Percentiles rank a stretch among this genome's conserved stretches.
Evolutionary conservation across 1,140 invertebrate genomes (phyloP).

Genomic region (Tetramorium parvispinum): DNA sequence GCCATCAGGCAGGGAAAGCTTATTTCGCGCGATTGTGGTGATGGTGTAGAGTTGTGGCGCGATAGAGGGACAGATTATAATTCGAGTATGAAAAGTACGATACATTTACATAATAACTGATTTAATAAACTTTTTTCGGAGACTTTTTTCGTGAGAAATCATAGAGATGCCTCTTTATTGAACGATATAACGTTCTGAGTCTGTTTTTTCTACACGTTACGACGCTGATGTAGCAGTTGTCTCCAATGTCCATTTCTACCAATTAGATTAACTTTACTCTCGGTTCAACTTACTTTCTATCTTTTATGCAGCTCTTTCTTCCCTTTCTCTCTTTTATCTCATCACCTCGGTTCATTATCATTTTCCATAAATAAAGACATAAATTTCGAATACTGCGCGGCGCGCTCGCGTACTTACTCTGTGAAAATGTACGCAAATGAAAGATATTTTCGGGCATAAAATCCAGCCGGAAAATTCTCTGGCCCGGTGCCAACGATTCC

Average conservation of each 20-base stretch:
- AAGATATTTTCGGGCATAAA: slow-evolving; percentile 59
- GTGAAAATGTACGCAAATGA: slow-evolving; percentile 9
- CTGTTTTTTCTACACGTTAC: no score
- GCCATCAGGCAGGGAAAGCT: slow-evolving; percentile 7
- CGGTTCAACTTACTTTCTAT: no score
- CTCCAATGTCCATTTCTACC: no score
- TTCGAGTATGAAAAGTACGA: not conserved
- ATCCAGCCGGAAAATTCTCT: slow-evolving; percentile 62
- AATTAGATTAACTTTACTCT: no score
- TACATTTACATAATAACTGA: not conserved
- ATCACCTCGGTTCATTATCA: not conserved
- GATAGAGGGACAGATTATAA: not conserved
- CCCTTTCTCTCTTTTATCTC: not conserved
- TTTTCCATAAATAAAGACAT: not conserved
- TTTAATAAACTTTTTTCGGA: not conserved
- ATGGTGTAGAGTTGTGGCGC: no score
- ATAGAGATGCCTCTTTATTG: not conserved
- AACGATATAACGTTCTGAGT: no score
- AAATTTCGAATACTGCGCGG: not conserved
- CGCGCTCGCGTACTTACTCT: not conserved
- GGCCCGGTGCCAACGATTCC: slow-evolving; percentile 58
- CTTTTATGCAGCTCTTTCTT: not conserved
- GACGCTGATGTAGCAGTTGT: not conserved
- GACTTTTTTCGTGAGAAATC: not conserved
- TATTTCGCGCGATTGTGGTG: not conserved